phyloP scores from a whole-genome alignment of 2,113 vertebrate genomes.

The Apaloderma vittatum region DNA sequence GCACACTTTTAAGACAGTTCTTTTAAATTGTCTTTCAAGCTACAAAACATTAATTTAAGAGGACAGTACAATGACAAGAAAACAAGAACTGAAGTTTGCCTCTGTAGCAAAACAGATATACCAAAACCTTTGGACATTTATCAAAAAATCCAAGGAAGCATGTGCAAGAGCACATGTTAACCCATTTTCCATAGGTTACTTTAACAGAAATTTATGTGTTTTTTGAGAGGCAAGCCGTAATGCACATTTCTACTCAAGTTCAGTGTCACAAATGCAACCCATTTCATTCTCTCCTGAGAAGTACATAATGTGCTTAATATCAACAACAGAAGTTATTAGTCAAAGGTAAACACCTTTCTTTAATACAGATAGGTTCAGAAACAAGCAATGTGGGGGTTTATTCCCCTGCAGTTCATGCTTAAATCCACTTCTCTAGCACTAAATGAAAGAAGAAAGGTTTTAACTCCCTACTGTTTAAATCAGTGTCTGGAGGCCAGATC shows the following conservation, averaged over 20 bases:
- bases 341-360: not conserved
- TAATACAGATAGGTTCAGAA: not conserved
- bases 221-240: not conserved
- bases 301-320: not conserved
- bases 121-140: not conserved
- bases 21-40: not conserved
- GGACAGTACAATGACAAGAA: not conserved
- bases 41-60: not conserved
- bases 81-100: not conserved
- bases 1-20: not conserved
- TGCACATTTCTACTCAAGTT: not conserved
- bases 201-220: not conserved
- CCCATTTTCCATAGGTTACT: not conserved
- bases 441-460: not conserved
- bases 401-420: not conserved
- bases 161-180: not conserved
- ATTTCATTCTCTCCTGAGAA: not conserved
- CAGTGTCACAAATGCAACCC: not conserved
- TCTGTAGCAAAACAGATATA: not conserved
- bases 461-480: not conserved
- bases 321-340: not conserved
- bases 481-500: not conserved
- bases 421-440: not conserved
- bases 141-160: not conserved
- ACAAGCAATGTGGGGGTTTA: rapidly evolving